phyloP scores from a whole-genome alignment of 2,888 invertebrate species.

The Mactromeris polynyma region DNA sequence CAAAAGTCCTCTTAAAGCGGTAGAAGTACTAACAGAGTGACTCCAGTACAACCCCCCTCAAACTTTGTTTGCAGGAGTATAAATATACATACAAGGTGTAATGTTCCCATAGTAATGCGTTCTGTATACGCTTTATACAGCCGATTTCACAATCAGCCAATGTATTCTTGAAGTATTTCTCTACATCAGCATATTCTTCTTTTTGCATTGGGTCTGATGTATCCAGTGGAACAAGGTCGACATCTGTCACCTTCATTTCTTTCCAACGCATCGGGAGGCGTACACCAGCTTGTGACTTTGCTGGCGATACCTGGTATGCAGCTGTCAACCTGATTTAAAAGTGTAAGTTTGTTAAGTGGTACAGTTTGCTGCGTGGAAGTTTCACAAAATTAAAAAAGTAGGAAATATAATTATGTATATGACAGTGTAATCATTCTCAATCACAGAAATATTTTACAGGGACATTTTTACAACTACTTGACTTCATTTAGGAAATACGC shows the following conservation, averaged over 20 bases:
- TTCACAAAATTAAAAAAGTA: too few relatives aligned
- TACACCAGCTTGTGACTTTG: slow-evolving; percentile 53
- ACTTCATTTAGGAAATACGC: not conserved
- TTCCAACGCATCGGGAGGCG: slow-evolving; percentile 65
- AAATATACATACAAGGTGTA: slow-evolving; percentile 60
- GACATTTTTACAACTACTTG: not conserved
- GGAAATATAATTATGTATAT: too few relatives aligned
- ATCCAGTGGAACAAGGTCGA: slow-evolving; percentile 49
- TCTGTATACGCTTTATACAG: slow-evolving; percentile 60
- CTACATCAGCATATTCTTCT: slow-evolving; percentile 55
- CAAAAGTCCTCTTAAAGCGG: too few relatives aligned
- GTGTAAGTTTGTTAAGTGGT: too few relatives aligned
- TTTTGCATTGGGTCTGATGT: slow-evolving; percentile 25
- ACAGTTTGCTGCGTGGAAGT: too few relatives aligned
- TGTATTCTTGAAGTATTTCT: slow-evolving; percentile 48
- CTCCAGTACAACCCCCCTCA: too few relatives aligned
- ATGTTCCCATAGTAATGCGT: slow-evolving; percentile 66
- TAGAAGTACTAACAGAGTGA: too few relatives aligned
- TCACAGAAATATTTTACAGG: too few relatives aligned
- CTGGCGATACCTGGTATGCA: slow-evolving; percentile 47
- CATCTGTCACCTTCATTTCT: slow-evolving; percentile 45
- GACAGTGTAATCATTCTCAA: not conserved
- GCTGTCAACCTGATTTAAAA: slow-evolving; percentile 48
- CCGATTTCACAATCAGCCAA: slow-evolving; percentile 42
- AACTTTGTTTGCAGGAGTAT: too few relatives aligned